A percentile compares a stretch with the other conserved stretches of the same genome.
Evolutionary conservation across 2,797 vertebrate genomes (phyloP).

Genomic region (Momotus momota): DNA sequence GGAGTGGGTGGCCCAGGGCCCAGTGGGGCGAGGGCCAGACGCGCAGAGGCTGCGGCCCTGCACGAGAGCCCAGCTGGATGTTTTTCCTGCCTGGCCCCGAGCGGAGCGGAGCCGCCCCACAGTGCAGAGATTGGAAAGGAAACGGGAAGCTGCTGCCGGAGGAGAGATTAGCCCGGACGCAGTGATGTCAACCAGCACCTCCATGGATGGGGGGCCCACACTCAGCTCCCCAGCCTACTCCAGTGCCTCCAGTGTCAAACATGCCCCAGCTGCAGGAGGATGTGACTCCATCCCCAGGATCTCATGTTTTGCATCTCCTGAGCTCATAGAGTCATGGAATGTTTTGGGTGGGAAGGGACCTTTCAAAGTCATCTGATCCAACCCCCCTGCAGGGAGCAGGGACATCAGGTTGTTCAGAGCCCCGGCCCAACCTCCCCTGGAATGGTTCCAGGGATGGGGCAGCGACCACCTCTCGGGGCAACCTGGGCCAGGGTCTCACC

Average conservation of each 20-base stretch:
- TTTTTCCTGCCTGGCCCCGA: conserved; percentile 46
- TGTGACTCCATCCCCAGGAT: not conserved
- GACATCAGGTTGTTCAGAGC: not conserved
- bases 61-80: not conserved
- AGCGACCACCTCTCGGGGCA: not conserved
- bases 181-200: not conserved
- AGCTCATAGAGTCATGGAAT: not conserved
- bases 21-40: not conserved
- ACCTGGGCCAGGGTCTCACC: not conserved
- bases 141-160: conserved; percentile 67
- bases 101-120: not conserved
- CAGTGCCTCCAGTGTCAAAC: not conserved
- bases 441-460: not conserved
- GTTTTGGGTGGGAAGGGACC: not conserved
- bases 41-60: not conserved
- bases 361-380: not conserved
- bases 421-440: not conserved
- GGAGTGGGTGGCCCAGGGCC: not conserved
- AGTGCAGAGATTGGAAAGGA: conserved; percentile 44
- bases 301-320: not conserved
- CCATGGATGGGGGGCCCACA: not conserved
- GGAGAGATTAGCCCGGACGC: conserved; percentile 37
- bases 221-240: not conserved
- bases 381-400: not conserved
- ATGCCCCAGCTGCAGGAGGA: fast-evolving